Conservation (phyloP, 23 tunicate genomes). For the Diplosoma virens region DNA sequence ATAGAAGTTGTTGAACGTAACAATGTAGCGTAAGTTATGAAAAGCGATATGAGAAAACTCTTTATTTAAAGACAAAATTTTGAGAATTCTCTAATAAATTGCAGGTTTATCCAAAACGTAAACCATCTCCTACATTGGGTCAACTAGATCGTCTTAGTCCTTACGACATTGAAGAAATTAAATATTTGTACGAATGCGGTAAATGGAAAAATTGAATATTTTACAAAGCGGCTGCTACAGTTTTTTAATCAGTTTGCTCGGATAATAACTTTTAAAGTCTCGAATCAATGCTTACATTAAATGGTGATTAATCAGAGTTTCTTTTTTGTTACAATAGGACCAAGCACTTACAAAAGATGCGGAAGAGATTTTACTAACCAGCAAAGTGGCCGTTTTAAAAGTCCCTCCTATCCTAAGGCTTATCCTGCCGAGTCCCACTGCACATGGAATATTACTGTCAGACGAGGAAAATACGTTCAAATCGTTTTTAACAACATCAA, state of each 20-base stretch:
- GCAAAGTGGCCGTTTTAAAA: constrained; percentile 59
- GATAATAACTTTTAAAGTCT: no score
- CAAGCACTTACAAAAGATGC: constrained; percentile 72
- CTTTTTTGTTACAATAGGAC: not conserved
- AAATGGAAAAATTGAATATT: no score
- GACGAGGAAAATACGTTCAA: constrained; percentile 46
- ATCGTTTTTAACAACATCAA: constrained; percentile 58
- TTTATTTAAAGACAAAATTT: no score
- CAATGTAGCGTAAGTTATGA: no score
- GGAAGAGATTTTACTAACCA: constrained; percentile 72
- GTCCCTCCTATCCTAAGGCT: constrained; percentile 66
- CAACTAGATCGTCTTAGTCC: constrained; percentile 87
- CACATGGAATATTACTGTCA: constrained; percentile 88
- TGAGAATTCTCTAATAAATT: not conserved
- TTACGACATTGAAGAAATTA: constrained; percentile 96
- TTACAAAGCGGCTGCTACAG: no score
- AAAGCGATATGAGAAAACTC: no score
- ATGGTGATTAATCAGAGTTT: no score
- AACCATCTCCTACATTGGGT: constrained; percentile 81
- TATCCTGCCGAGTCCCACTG: constrained; percentile 93
- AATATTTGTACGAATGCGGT: constrained; percentile 85
- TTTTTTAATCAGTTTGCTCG: no score
- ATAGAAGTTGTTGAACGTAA: no score
- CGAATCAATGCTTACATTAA: no score
- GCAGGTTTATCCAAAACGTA: constrained; percentile 52